Evolutionary conservation across 2,113 vertebrate species (phyloP), one percentile per base, ranked within the genome.

Genomic region (Mugil cephalus): DNA sequence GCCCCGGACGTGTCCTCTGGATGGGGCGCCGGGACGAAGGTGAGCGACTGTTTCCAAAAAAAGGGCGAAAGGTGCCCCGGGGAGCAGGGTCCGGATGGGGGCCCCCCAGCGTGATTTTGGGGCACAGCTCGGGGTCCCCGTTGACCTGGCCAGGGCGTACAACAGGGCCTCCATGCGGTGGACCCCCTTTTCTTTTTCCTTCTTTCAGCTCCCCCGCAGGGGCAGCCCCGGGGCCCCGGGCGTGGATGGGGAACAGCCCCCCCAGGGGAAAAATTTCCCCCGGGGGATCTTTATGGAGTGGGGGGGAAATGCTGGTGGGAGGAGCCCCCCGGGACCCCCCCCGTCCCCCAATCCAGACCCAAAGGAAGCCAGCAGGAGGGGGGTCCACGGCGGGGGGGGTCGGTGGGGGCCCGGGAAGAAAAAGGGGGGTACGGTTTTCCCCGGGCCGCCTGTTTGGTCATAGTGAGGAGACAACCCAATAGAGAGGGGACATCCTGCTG

Each of bases 111-210:
- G 95, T 97, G 77, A 97, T 93, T 85, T 96, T 96, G 4, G 96
- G 96, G 42, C 97, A 94, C 67, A 97, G 83, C 4, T 83, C 76
- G 0, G 96, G 93, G 87, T 97, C 96, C 0, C 93, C 89, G 83
- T 98, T 98, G 53, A 98, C 94, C 39, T 95, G 95, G 75, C 96
- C 85, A 97, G 89, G 0, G 96, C 96, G 1, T 97, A 98, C 30
- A 97, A 75, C 96, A 98, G 97, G 83, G 96, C 96, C 79, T 97
- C 96, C 89, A 98, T 91, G 1, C 96, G 94, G 53, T 98, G 96
- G 70, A 98, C 93, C 0, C 96, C 96, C 72, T 96, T 96, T 87
- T 98, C 96, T 70, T 96, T 98, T n/a, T n/a, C n/a, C n/a, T n/a
- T n/a, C n/a, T 92, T 97, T 97, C 21, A 97, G 88, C 39, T 92